Evolutionary conservation across 2,113 vertebrate genomes (phyloP).

Genomic region (Bubalus kerabau): DNA sequence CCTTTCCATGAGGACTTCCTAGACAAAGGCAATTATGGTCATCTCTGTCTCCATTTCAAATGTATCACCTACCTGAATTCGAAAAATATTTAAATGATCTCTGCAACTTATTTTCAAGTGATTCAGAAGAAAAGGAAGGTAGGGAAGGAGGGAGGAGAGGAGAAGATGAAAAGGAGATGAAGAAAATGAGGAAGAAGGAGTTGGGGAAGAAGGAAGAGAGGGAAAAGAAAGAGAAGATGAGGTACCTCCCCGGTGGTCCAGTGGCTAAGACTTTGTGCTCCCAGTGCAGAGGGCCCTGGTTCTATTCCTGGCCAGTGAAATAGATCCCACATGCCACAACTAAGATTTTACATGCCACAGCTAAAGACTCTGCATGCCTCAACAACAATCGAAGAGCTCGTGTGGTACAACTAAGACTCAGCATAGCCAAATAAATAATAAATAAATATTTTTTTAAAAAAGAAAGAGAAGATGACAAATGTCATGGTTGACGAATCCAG

Average conservation of each 20-base stretch:
- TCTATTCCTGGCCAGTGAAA: not conserved
- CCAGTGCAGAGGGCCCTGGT: not conserved
- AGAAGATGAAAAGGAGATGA: too few species aligned
- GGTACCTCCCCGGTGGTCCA: not conserved
- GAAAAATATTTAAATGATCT: not conserved
- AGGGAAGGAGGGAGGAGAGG: accelerated
- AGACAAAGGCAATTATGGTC: not conserved
- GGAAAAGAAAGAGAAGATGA: too few species aligned
- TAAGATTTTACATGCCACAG: not conserved
- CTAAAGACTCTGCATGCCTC: not conserved
- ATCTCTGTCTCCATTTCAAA: not conserved
- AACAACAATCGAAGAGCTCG: not conserved
- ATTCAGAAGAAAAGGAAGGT: not conserved
- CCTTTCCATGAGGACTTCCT: not conserved
- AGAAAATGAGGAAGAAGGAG: too few species aligned
- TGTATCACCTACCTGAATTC: not conserved
- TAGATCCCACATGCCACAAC: not conserved
- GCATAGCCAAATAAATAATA: not conserved
- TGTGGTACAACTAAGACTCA: not conserved
- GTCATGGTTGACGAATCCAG: accelerated
- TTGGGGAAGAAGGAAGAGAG: not conserved
- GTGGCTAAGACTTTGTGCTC: not conserved
- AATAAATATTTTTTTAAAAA: not conserved
- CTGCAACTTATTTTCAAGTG: not conserved
- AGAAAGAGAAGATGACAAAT: not conserved